Base-by-base conservation (phyloP, 2,888 invertebrate species). In the Epicampocera succincta region DNA sequence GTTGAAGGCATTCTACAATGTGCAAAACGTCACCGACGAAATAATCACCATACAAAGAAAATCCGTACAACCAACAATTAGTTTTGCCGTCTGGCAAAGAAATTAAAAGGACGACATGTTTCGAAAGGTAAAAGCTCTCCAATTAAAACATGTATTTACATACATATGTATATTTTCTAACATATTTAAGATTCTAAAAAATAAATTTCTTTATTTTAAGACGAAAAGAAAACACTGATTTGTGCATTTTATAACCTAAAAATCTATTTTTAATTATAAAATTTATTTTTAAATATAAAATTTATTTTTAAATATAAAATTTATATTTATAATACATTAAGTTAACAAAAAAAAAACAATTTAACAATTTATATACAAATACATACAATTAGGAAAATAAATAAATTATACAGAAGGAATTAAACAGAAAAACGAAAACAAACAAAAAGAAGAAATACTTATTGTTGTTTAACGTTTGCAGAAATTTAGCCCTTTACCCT, bases 1-100 rank as follows among this genome's bases (percentile, higher is more conserved):
- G 85, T 90, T 97, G 77, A 92, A 94, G 73, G 92, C 92, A 77
- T 95, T 95, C 89, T 97, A 97, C 91, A 94, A 94, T 86, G 93
- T 94, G 0, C 93, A 93, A 75, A 93, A 94, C 85, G 92, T 93
- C 33, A 93, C 93, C 50, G 96, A 96, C 85, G 96, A 96, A 89
- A 89, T 93, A 65, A 95, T 97, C 69, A 94, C 94, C 1, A 94
- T 96, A 50, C 87, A 88, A 75, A 87, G 90, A 1, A 88, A 86
- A 77, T 83, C 85, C 15, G 65, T 85, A 63, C 83, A 85, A 5
- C 83, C 80, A 44, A 87, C 88, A 6, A 87, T 90, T 58, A 90
- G 90, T 83, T 91, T 91, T 81, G 88, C 88, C 75, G 85, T 87
- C 15, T 91, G 91, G 91, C 85, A 85, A 15, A 87, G 76, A 61